Conservation (phyloP, 2,888 invertebrate species). For the Seira ritae region DNA sequence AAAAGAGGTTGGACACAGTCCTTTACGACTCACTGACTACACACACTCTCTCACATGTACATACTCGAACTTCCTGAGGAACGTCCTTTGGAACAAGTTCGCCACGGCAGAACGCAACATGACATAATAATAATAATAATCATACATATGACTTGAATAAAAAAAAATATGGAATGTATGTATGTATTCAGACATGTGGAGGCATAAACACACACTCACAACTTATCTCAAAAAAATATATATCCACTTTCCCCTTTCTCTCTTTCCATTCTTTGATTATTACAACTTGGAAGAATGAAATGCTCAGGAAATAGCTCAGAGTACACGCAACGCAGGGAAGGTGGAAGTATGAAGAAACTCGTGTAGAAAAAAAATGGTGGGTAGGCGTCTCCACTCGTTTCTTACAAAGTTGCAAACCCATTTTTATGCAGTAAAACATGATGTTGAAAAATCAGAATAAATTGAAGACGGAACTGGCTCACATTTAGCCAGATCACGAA, state of each 20-base stretch:
- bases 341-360: background rate
- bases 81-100: background rate
- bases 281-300: background rate
- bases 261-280: background rate
- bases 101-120: background rate
- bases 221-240: background rate
- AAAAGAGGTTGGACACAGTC: conserved; percentile 24
- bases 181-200: background rate
- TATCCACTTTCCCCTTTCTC: background rate
- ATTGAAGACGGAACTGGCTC: background rate
- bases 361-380: background rate
- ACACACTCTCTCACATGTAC: background rate
- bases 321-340: background rate
- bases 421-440: background rate
- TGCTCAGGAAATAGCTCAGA: conserved; percentile 4
- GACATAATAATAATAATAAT: conserved; percentile 8
- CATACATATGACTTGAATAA: background rate
- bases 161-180: background rate
- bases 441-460: conserved; percentile 12
- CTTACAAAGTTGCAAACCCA: background rate
- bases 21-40: conserved; percentile 20
- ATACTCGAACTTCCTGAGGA: conserved; percentile 2
- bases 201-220: background rate
- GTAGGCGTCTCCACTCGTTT: background rate
- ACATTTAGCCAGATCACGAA: background rate